Percentiles rank a stretch among this genome's conserved stretches.
phyloP scores from a whole-genome alignment of 2,797 vertebrate genomes.

The Dipus sagitta region DNA sequence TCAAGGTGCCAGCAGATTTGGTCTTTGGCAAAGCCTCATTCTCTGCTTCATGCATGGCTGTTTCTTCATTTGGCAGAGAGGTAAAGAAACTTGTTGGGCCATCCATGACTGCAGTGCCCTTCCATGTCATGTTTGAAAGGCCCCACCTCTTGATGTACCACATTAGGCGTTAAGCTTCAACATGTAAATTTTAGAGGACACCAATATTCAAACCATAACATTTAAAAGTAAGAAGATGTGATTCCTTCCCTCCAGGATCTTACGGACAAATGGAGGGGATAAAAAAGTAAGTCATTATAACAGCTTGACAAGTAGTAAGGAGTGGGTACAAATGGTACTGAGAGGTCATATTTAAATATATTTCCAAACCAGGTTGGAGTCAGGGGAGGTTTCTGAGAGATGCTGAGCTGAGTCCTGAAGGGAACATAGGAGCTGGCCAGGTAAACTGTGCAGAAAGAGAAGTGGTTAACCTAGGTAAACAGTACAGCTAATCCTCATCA shows the following conservation, averaged over 20 bases:
- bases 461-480: not conserved
- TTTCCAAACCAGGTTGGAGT: not conserved
- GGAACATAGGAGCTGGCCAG: not conserved
- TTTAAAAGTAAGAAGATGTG: slow-evolving; percentile 12
- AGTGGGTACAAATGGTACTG: not conserved
- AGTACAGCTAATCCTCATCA: not conserved
- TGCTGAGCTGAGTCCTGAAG: slow-evolving; percentile 17
- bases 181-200: not conserved
- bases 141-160: not conserved
- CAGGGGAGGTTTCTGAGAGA: not conserved
- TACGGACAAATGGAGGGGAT: slow-evolving; percentile 3
- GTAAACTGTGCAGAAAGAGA: slow-evolving; percentile 41
- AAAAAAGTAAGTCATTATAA: slow-evolving; percentile 22
- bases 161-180: not conserved
- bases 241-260: slow-evolving; percentile 8
- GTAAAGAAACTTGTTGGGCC: not conserved
- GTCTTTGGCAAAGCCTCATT: not conserved
- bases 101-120: not conserved
- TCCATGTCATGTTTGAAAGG: not conserved
- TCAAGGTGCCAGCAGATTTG: not conserved
- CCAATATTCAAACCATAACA: not conserved
- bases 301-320: slow-evolving; percentile 1
- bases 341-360: not conserved
- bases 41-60: not conserved
- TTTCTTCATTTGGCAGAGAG: not conserved